Evolutionary conservation across 2,113 vertebrate genomes (phyloP), one percentile per base, ranked within the genome.

Genomic region (Sturnus vulgaris): DNA sequence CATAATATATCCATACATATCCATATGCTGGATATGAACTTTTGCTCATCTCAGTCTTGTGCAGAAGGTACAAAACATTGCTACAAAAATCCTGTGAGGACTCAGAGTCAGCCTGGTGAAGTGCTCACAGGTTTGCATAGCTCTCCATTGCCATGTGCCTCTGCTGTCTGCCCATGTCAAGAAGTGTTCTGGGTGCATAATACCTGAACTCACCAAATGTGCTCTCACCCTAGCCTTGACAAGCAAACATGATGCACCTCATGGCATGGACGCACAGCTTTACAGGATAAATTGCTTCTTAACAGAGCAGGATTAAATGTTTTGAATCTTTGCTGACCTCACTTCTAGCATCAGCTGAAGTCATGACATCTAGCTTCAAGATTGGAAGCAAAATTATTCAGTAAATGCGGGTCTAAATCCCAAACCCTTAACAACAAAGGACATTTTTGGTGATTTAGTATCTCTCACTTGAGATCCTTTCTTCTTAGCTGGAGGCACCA

Each of bases 121-220:
- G 28, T 71, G 20, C 52, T 66, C 5, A 11, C 37, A 73, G 42
- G 19, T 76, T 85, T 84, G 16, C 20, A 10, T 0, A 0, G 17
- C 31, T 81, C 63, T 68, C 39, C 59, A 22, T 27, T 59, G 33
- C 35, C 20, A 1, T 7, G 12, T 42, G 27, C 47, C 35, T 76
- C 52, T 90, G 78, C 52, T 87, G 14, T 47, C 59, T 77, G 57
- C 8, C 42, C 11, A 33, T 27, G 21, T 24, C 35, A 8, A 14
- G 55, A 69, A 31, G 10, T 15, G 21, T 65, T 28, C 46, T 66
- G 66, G 25, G 5, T 90, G 27, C 37, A 53, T 42, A 9, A 3
- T 50, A 8, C 60, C 69, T 3, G 1, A 75, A 78, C n/a, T 82
- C 0, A 31, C 33, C 61, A 79, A 53, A 76, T 28, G 24, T 64